Evolutionary conservation across 2,113 vertebrate species (phyloP).

Genomic region (Sula dactylatra): DNA sequence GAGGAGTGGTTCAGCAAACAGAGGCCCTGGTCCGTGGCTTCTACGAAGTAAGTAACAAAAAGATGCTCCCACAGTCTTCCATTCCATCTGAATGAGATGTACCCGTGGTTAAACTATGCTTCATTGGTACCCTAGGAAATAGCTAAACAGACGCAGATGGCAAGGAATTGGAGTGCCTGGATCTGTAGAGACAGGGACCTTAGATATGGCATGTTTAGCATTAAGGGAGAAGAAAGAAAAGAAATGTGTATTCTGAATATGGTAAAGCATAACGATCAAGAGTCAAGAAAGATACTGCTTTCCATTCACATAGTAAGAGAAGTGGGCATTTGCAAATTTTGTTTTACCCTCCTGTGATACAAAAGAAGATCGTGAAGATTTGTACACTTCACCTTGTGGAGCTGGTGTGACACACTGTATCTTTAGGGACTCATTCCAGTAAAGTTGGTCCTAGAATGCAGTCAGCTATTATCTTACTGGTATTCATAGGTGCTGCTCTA

Average conservation of each 20-base stretch:
- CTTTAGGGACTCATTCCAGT: background rate
- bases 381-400: background rate
- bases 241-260: background rate
- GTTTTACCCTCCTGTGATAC: background rate
- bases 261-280: background rate
- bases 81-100: background rate
- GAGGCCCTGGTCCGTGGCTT: slow-evolving; percentile 94
- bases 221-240: background rate
- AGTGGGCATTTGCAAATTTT: background rate
- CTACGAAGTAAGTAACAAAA: slow-evolving; percentile 86
- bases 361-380: background rate
- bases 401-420: background rate
- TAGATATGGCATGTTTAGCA: background rate
- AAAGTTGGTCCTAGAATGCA: background rate
- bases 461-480: background rate
- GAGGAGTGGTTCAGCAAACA: slow-evolving; percentile 92
- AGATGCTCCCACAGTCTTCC: background rate
- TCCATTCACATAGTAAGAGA: background rate
- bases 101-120: background rate
- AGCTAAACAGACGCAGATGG: background rate
- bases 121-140: background rate
- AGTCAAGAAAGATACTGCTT: background rate
- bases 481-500: background rate
- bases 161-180: background rate
- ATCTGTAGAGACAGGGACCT: background rate